Evolutionary conservation across 2,797 vertebrate genomes (phyloP), one percentile per base, ranked within the genome.

Genomic region (Petrocephalus schoutedeni): DNA sequence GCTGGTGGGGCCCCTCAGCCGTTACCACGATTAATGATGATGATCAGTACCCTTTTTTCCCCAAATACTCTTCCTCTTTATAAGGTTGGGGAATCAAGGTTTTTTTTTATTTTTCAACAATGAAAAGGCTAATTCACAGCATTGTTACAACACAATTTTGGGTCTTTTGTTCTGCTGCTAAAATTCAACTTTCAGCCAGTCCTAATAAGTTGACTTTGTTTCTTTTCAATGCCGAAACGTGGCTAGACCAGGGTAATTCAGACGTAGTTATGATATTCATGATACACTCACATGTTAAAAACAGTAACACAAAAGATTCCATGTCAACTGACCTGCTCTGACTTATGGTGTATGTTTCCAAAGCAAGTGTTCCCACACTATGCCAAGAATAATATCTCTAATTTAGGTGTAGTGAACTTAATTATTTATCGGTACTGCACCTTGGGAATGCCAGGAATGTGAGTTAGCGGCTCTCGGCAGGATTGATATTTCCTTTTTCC

Each of bases 401-500:
- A 45, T 77, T 77, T 71, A 71, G 28, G 4, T 71, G 64, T 36
- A 45, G 36, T 77, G 7, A 77, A 3, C 45, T 19, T 77, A 41
- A 49, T 49, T 49, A 49, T 77, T 77, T 77, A 41, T 9, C 71
- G n/a, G 14, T 1, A 1, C 71, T 19, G 71, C 71, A n/a, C 19
- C 14, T 49, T 77, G 36, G 28, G 41, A 19, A 77, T 77, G 71
- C 19, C 71, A 49, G 32, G 71, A 77, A 49, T 77, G 71, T n/a
- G 36, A 77, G 19, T 77, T 77, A 77, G 71, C 3, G n/a, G 36
- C 71, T 77, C n/a, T 49, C 71, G 45, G 16, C 41, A 9, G n/a
- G 71, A 77, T 49, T 77, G 71, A 45, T 77, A 77, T 77, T 77
- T 49, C 71, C 71, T 16, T 49, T 77, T 77, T 77, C 71, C 87